Evolutionary conservation across 2,797 vertebrate genomes (phyloP).

Genomic region (Meriones psammophilus): DNA sequence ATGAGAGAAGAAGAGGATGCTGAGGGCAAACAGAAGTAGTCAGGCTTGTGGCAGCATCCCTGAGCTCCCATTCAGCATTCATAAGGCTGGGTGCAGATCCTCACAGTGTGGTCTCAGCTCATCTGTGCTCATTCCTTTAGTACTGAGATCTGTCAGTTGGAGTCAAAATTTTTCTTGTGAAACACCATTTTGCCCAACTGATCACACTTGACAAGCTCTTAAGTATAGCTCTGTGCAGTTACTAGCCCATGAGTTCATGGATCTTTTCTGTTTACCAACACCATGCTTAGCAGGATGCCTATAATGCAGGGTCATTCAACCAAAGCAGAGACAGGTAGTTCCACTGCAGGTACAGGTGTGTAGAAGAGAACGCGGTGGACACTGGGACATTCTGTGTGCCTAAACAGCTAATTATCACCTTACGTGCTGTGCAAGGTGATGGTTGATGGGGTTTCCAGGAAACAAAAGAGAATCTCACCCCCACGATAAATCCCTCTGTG

Average conservation of each 20-base stretch:
- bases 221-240: too few relatives aligned
- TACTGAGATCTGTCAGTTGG: background rate
- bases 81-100: rapidly evolving
- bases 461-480: background rate
- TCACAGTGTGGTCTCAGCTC: rapidly evolving
- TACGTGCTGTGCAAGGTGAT: background rate
- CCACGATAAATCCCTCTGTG: background rate
- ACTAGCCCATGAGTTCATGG: too few relatives aligned
- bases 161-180: background rate
- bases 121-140: background rate
- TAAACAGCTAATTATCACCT: too few relatives aligned
- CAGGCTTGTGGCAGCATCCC: background rate
- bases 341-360: rapidly evolving
- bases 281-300: background rate
- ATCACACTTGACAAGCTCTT: too few relatives aligned
- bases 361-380: rapidly evolving
- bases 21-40: too few relatives aligned
- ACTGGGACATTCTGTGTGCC: rapidly evolving
- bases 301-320: rapidly evolving
- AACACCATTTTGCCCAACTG: too few relatives aligned
- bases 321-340: rapidly evolving
- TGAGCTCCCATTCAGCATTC: background rate
- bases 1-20: background rate
- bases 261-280: background rate
- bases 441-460: background rate